These are phyloP conservation scores for Maccullochella peelii DNA, from an alignment of 2,113 vertebrate genomes.

Conservation along the genomic window DNA sequence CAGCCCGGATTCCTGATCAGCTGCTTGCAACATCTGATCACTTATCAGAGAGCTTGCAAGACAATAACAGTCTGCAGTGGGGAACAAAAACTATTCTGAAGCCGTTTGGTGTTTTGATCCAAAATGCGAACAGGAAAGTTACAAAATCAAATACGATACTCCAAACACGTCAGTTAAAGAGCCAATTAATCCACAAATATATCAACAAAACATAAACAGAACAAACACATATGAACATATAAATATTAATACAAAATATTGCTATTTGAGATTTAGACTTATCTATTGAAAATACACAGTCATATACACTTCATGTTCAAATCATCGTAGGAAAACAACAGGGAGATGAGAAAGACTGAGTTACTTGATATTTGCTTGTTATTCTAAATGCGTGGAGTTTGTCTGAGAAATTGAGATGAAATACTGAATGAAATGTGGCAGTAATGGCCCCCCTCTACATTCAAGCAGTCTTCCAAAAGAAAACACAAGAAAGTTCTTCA, in stretches of 20 bases:
- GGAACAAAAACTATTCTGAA: neutral
- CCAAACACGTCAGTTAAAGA: conserved; percentile 28
- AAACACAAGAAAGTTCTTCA: conserved; percentile 56
- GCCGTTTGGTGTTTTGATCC: conserved; percentile 25
- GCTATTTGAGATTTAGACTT: conserved; percentile 67
- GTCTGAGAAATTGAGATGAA: conserved; percentile 63
- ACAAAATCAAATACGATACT: conserved; percentile 34
- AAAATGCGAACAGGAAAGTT: conserved; percentile 24
- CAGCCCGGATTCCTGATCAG: conserved; percentile 13
- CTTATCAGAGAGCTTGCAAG: neutral
- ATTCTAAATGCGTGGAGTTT: conserved; percentile 24
- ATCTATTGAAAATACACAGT: conserved; percentile 73
- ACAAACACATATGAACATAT: conserved; percentile 68
- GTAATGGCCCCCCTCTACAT: conserved; percentile 74
- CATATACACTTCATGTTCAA: conserved; percentile 67
- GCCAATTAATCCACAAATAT: conserved; percentile 52
- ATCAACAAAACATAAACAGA: conserved; percentile 50
- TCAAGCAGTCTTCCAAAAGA: conserved; percentile 83
- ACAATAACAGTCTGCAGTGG: neutral
- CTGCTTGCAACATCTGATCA: conserved; percentile 15
- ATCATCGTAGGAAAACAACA: conserved; percentile 49
- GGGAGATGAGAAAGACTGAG: conserved; percentile 33
- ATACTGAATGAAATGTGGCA: conserved; percentile 47
- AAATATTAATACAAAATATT: conserved; percentile 78
- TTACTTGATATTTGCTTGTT: conserved; percentile 13